Evolutionary conservation across 2,888 invertebrate genomes (phyloP).

Genomic region (Drosophila glabriapex): DNA sequence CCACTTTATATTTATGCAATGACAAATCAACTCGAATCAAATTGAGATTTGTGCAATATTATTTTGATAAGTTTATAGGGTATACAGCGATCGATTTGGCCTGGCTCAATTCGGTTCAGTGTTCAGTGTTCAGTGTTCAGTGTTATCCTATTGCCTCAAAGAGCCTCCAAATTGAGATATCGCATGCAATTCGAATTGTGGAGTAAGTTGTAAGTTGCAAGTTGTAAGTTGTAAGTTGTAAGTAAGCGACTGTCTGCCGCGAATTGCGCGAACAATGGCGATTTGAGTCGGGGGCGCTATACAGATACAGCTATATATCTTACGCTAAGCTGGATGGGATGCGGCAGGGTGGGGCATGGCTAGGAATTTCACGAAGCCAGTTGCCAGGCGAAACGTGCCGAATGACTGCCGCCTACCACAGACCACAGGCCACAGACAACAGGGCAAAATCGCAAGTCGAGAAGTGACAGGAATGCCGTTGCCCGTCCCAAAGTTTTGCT

Average conservation of each 20-base stretch:
- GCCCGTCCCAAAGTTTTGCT: constrained; percentile 33
- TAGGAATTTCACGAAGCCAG: constrained; percentile 64
- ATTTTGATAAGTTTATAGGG: not conserved
- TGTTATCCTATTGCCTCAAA: constrained; percentile 51
- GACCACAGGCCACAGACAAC: constrained; percentile 9
- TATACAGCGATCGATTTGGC: constrained; percentile 2
- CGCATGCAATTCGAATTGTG: constrained; percentile 65
- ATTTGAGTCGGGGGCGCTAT: constrained; percentile 52
- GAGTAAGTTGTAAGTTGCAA: constrained; percentile 75
- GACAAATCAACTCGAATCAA: not conserved
- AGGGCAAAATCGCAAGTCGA: constrained; percentile 8
- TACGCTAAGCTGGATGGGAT: constrained; percentile 20
- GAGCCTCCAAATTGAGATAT: constrained; percentile 82
- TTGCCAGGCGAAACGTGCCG: constrained; percentile 66
- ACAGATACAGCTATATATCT: constrained; percentile 39
- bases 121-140: constrained; percentile 11
- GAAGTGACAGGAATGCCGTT: constrained; percentile 52
- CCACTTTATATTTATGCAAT: not conserved
- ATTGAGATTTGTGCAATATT: not conserved
- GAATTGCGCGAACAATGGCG: constrained; percentile 75
- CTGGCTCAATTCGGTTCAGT: not conserved
- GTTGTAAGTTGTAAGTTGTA: constrained; percentile 67
- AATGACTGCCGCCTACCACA: constrained; percentile 65
- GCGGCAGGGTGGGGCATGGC: constrained; percentile 20
- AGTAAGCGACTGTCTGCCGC: constrained; percentile 37